Evolutionary conservation across 2,797 vertebrate species (phyloP).

Genomic region (Podargus strigoides): DNA sequence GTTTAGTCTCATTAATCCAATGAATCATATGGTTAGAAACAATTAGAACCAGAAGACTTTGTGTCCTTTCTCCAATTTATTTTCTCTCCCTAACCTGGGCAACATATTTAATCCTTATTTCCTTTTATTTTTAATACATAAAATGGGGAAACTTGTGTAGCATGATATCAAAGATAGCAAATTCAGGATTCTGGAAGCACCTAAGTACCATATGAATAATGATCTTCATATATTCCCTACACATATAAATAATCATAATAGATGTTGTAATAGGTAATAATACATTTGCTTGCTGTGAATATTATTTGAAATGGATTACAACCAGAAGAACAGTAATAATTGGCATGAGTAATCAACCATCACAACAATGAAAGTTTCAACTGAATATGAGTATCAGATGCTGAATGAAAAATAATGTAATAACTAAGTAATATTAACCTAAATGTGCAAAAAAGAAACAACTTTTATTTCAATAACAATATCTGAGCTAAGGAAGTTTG

Average conservation of each 20-base stretch:
- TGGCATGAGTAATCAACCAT: constrained; percentile 28
- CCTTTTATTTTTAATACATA: neutral
- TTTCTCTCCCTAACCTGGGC: neutral
- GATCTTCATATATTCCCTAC: neutral
- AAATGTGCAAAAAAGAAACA: too few species aligned
- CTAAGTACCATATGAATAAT: neutral
- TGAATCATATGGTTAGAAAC: neutral
- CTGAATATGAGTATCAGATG: too few species aligned
- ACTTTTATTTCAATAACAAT: too few species aligned
- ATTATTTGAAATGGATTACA: neutral
- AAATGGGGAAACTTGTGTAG: neutral
- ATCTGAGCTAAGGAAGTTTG: too few species aligned
- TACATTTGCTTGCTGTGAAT: neutral
- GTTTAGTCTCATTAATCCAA: neutral
- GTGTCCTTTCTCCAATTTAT: neutral
- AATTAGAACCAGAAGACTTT: neutral
- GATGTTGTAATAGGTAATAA: constrained; percentile 1
- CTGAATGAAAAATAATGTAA: too few species aligned
- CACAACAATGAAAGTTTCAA: neutral
- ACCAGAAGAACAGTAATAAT: neutral
- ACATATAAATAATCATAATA: neutral
- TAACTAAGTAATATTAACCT: too few species aligned
- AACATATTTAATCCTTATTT: neutral
- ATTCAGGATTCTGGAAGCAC: neutral
- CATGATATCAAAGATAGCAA: neutral